A percentile compares a stretch with the other conserved stretches of the same genome.
Conservation (phyloP, 2,113 vertebrate genomes). For the Otolemur garnettii region DNA sequence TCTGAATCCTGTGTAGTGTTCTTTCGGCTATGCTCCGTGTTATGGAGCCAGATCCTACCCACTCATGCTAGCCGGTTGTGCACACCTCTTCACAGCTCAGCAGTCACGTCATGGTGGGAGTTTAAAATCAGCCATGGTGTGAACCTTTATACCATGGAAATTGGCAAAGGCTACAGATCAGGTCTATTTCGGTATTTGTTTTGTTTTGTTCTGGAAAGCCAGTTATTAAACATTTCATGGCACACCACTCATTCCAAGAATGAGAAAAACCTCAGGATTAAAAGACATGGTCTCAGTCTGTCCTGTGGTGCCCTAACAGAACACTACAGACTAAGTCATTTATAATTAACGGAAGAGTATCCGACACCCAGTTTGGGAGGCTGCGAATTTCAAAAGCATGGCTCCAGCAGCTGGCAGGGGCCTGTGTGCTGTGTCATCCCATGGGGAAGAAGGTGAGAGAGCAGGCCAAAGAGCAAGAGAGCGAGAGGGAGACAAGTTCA, state of each 20-base stretch:
- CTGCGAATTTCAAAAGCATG: not conserved
- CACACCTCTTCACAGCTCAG: not conserved
- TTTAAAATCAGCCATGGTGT: not conserved
- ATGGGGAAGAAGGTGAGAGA: not conserved
- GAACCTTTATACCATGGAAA: not conserved
- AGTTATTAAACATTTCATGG: conserved; percentile 11
- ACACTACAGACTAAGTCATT: not conserved
- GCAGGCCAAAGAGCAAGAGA: not conserved
- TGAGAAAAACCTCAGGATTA: not conserved
- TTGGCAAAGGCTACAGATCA: not conserved
- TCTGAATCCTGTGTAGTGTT: not conserved
- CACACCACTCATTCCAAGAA: not conserved
- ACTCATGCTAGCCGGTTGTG: not conserved
- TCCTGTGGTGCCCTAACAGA: not conserved
- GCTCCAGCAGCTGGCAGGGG: not conserved
- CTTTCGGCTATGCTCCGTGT: not conserved
- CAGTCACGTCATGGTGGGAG: not conserved
- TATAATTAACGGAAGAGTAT: not conserved
- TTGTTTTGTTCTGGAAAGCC: not conserved
- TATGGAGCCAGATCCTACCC: not conserved
- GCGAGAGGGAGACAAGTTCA: not conserved
- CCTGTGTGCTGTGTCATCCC: not conserved
- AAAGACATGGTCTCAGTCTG: not conserved
- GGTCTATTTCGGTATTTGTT: not conserved
- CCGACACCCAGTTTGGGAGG: not conserved